Conservation (phyloP, 2,888 invertebrate species). For the Micoletzkya japonica region DNA sequence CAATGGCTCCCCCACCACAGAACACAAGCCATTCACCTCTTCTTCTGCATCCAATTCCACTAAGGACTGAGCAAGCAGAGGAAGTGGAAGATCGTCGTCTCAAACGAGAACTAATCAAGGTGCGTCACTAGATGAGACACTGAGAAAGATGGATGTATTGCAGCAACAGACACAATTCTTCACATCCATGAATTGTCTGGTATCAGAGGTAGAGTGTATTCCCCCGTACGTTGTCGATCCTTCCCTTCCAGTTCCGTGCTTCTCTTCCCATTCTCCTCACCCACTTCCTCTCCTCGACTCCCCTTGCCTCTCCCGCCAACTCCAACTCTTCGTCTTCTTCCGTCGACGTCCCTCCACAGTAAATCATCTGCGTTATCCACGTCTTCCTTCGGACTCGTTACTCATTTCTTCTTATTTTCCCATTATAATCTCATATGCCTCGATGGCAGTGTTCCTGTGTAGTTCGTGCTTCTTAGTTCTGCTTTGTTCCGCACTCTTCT, state of each 20-base stretch:
- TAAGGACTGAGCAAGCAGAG: no score
- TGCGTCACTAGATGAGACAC: neutral
- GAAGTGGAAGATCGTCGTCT: neutral
- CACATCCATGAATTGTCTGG: constrained; percentile 17
- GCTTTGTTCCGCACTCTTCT: no score
- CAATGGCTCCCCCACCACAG: neutral
- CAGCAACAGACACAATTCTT: constrained; percentile 25
- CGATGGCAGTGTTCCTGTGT: no score
- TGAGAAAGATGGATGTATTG: constrained; percentile 4
- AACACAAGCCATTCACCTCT: no score
- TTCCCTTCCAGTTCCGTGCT: constrained; percentile 12
- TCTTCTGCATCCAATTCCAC: neutral
- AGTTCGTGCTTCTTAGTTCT: no score
- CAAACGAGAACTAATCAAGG: constrained; percentile 1
- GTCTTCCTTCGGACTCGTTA: no score
- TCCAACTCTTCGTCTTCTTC: constrained; percentile 19
- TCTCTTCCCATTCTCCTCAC: constrained; percentile 2
- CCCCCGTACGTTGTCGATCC: neutral
- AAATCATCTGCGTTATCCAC: constrained; percentile 22
- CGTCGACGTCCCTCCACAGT: neutral
- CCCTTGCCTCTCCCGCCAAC: constrained; percentile 25
- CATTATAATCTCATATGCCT: no score
- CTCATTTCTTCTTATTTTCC: no score
- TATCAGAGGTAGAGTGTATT: constrained; percentile 23
- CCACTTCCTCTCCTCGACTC: constrained; percentile 6